Base-by-base conservation (phyloP, 2,797 vertebrate genomes). In the Taenioides sp. region DNA sequence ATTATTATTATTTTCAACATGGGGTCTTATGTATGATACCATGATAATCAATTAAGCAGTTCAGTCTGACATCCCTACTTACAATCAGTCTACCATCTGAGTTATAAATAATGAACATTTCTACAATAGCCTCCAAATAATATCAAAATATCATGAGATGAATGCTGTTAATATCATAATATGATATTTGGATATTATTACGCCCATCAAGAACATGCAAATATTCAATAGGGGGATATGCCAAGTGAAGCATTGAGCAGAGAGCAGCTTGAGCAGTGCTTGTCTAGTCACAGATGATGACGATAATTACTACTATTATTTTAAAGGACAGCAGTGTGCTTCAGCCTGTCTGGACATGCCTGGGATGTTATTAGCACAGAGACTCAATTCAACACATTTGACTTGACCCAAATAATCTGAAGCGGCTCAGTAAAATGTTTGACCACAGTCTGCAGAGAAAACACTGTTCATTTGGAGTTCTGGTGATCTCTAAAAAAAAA, bases 221-320 rank as follows among this genome's bases (percentile, higher is more conserved):
- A 62, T 62, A n/a, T 37, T 10, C 17, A 62, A 6, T 18, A 63
- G 23, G 7, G 43, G 12, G 54, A 69, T 59, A 37, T 43, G 25
- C 11, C 70, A 65, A 71, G 37, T 60, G 62, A 55, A 70, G 22
- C 58, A 40, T 23, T 34, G 34, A 37, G 67, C 55, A 34, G 9
- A 68, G 67, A 68, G 74, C 49, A 61, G 61, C 69, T 73, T 34
- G 52, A 68, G 66, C 63, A 65, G 25, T 50, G 64, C 65, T 27
- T 14, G 34, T 68, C 62, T 67, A 12, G 67, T 27, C 60, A 66
- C 31, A n/a, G 65, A 66, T 67, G 74, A 63, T 66, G 67, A 67
- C 52, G 65, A 76, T 71, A 65, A 76, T 72, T 73, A 67, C 49
- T 71, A 54, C 66, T 22, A 70, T 72, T 74, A 72, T 57, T 70